A percentile compares a stretch with the other conserved stretches of the same genome.
These are phyloP conservation scores for Girardinichthys multiradiatus DNA, from an alignment of 2,113 vertebrate species.

Conservation along the genomic window DNA sequence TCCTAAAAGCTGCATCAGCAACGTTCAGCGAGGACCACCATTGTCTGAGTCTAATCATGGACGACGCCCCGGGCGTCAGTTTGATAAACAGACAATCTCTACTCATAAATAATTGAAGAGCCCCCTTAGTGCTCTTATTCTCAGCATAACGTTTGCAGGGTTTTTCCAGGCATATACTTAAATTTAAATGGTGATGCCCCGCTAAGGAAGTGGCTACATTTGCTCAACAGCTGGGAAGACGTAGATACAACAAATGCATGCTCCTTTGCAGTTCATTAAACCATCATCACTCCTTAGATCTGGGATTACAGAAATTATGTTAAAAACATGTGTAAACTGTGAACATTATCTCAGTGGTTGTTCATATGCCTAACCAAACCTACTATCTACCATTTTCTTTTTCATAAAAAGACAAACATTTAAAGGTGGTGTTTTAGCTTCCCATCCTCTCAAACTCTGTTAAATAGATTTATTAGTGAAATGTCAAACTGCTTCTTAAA, in stretches of 20 bases:
- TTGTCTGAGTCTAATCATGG: constrained; percentile 69
- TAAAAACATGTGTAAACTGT: neutral
- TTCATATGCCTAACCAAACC: neutral
- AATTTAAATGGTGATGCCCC: constrained; percentile 52
- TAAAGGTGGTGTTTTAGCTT: neutral
- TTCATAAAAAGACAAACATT: neutral
- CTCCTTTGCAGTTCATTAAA: constrained; percentile 4
- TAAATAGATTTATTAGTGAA: neutral
- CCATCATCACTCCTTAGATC: neutral
- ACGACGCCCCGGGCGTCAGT: constrained; percentile 63
- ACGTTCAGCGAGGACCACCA: constrained; percentile 52
- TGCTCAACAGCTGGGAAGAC: constrained; percentile 30
- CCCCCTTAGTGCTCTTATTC: constrained; percentile 50
- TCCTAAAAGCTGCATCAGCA: constrained; percentile 58
- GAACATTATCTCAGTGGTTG: neutral
- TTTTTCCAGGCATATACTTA: constrained; percentile 36
- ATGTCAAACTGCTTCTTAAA: constrained; percentile 2
- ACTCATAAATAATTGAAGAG: constrained; percentile 73
- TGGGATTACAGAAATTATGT: neutral
- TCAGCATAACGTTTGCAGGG: constrained; percentile 53
- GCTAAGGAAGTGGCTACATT: constrained; percentile 52
- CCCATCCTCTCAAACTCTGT: neutral
- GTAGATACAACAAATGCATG: neutral
- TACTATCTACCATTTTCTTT: neutral
- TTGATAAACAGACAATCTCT: constrained; percentile 77